phyloP scores from a whole-genome alignment of 1,140 invertebrate genomes.

The Drosophila dunni region DNA sequence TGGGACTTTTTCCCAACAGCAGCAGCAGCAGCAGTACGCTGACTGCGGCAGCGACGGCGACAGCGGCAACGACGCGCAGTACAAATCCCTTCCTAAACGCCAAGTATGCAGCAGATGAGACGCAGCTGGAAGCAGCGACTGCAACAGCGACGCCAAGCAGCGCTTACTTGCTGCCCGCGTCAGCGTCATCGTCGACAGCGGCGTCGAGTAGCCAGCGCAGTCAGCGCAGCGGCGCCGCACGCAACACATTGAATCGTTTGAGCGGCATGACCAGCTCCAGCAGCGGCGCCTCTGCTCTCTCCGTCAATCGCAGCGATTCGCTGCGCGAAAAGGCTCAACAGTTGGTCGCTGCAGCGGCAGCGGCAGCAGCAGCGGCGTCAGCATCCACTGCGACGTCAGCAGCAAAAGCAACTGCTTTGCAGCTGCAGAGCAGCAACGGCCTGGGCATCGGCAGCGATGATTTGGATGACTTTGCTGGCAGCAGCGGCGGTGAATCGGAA shows the following conservation, averaged over 20 bases:
- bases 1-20: constrained; percentile 67
- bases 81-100: constrained; percentile 80
- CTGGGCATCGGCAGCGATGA: constrained; percentile 26
- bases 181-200: constrained; percentile 69
- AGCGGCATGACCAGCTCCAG: constrained; percentile 86
- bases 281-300: constrained; percentile 85
- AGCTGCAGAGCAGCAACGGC: constrained; percentile 24
- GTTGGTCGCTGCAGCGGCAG: constrained; percentile 51
- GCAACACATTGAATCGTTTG: constrained; percentile 73
- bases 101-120: constrained; percentile 67
- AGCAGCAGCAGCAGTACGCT: constrained; percentile 63
- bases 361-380: constrained; percentile 28
- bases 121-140: constrained; percentile 10
- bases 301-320: constrained; percentile 61
- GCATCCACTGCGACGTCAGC: constrained; percentile 21
- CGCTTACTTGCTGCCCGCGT: constrained; percentile 57
- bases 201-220: constrained; percentile 61
- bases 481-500: constrained; percentile 84
- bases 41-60: constrained; percentile 29
- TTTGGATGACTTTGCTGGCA: constrained; percentile 10
- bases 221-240: constrained; percentile 47
- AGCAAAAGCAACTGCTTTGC: constrained; percentile 18
- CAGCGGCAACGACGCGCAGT: constrained; percentile 61
- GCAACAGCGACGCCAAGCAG: constrained; percentile 18
- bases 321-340: constrained; percentile 43